Base-by-base conservation (phyloP, 2,888 invertebrate genomes). In the Merodon equestris region DNA sequence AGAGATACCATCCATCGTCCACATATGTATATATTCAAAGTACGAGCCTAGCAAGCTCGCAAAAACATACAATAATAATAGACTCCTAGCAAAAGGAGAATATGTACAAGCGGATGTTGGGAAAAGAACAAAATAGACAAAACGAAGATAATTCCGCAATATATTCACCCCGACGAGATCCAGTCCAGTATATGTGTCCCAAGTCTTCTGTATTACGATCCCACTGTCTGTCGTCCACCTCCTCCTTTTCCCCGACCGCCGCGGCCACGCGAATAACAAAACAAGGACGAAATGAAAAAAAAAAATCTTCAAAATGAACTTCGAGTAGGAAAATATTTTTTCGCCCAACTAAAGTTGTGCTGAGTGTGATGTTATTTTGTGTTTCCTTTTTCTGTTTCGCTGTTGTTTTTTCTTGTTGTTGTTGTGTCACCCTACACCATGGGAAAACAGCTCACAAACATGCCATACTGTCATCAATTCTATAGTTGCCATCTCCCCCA, bases 391-490 rank as follows among this genome's bases (percentile, higher is more conserved):
- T 66, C 54, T 36, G 15, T 27, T 48, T 56, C 66, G n/a, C n/a
- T n/a, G n/a, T n/a, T n/a, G n/a, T 56, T 60, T 68, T 56, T 44
- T 44, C 54, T 27, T 58, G 44, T 60, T 47, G 60, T 57, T 76
- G 44, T 60, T 54, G 44, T 58, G 56, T 50, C 45, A 50, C 48
- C 47, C 64, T 27, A 27, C 7, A 27, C 27, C 27, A 27, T 27
- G 27, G 27, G 27, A 27, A 27, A 27, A 27, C 27, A 27, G 45
- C 66, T 66, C 60, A 75, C 74, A 81, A 81, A 81, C 74, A 81
- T 75, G 70, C 81, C 75, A 75, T 75, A 75, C 75, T 81, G 81
- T 81, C 81, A 81, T 75, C 81, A 81, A 81, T 75, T 74, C 66
- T 42, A 61, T 50, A 66, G 81, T 54, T 66, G 45, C 54, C 54